Evolutionary conservation across 2,888 invertebrate species (phyloP), one percentile per base, ranked within the genome.

Genomic region (Troilus luridus): DNA sequence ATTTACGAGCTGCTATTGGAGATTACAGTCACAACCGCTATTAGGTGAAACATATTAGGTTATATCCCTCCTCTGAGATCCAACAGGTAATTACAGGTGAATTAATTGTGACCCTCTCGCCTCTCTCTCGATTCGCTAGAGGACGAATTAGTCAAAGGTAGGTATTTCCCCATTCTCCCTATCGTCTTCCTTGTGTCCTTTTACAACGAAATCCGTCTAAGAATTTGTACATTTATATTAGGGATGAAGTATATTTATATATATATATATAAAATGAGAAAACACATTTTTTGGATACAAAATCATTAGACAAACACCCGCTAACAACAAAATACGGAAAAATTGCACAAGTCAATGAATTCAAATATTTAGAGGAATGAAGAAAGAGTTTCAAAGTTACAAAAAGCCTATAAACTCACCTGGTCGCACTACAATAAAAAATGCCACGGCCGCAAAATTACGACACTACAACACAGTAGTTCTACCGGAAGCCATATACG

Each of bases 61-160:
- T 41, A 77, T 77, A 77, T 77, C 27, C 21, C 0, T 2, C 8
- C 8, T 21, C 41, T 24, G 17, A 77, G 72, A 77, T 77, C 72
- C 41, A 17, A 41, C 17, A 77, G 41, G 14, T 41, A 19, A 41
- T 27, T 77, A 41, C 72, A 77, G 72, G 72, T 77, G 72, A 41
- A 77, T 77, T 77, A 77, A 77, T 77, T 77, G 41, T 77, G 9
- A 17, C 21, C 9, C 41, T 24, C 27, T 41, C 41, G 41, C 17
- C 17, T 8, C 72, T 41, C 17, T 17, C 17, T 77, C 27, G 41
- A 41, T 77, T 41, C 72, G 8, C 27, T 77, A 77, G 17, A 77
- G 72, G 72, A 27, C 27, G 41, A 77, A 77, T 77, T 77, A 77
- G 72, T 77, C 72, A 77, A 77, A 77, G 72, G 72, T 41, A 77